Evolutionary conservation across 2,113 vertebrate genomes (phyloP).

Genomic region (Sterna hirundo): DNA sequence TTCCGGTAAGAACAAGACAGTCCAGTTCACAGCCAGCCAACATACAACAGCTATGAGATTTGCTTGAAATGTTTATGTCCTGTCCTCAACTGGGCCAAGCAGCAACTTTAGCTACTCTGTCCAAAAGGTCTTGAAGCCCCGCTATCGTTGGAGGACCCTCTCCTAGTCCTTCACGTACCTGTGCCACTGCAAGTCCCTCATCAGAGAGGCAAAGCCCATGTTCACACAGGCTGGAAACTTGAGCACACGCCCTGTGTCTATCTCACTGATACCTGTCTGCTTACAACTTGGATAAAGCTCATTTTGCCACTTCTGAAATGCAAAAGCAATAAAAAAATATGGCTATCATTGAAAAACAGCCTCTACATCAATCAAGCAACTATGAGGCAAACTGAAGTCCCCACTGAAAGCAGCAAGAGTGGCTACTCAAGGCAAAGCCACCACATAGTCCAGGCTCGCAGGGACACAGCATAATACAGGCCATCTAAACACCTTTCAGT

Average conservation of each 20-base stretch:
- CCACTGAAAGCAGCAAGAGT: not conserved
- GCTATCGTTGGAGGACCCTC: rapidly evolving
- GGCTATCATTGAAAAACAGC: not conserved
- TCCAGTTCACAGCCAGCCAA: not conserved
- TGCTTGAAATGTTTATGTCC: not conserved
- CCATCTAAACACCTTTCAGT: not conserved
- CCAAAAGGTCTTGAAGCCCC: not conserved
- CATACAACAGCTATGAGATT: not conserved
- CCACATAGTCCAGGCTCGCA: not conserved
- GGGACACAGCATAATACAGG: not conserved
- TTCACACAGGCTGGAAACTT: not conserved
- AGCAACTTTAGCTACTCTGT: not conserved
- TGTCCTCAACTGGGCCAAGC: not conserved
- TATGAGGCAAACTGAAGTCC: not conserved
- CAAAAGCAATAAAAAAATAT: not conserved
- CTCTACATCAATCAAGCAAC: not conserved
- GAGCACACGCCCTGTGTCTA: not conserved
- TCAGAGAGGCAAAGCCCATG: not conserved
- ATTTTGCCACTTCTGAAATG: not conserved
- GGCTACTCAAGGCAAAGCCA: not conserved
- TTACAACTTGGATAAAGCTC: not conserved
- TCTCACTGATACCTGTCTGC: not conserved
- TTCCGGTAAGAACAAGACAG: not conserved
- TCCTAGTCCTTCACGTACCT: not conserved
- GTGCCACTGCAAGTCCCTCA: not conserved